These are phyloP conservation scores for Tenthredo livida DNA, from an alignment of 2,888 invertebrate species.

Conservation along the genomic window DNA sequence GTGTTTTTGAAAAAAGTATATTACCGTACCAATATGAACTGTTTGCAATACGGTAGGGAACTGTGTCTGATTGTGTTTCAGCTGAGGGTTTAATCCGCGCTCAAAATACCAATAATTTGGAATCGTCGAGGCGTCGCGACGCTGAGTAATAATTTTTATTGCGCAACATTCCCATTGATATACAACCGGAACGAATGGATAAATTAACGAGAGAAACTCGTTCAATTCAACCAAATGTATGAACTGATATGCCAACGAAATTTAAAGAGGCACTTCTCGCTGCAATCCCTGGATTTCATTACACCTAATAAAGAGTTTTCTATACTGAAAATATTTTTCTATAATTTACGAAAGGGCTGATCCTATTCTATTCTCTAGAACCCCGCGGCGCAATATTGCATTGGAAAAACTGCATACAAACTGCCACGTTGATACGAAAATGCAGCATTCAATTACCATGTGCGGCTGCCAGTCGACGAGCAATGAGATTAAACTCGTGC, in stretches of 20 bases:
- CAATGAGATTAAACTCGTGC: conserved; percentile 15
- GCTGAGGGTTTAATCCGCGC: neutral
- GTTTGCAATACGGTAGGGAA: neutral
- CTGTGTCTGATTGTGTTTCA: neutral
- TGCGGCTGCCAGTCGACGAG: neutral
- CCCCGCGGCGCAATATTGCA: neutral
- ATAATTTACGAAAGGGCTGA: neutral
- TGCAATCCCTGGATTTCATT: neutral
- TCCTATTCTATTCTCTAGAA: neutral
- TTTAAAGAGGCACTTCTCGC: neutral
- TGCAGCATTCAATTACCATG: neutral
- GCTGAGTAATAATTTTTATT: conserved; percentile 31
- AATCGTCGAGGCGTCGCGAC: neutral
- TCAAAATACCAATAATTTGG: neutral
- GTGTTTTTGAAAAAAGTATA: neutral
- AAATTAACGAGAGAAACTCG: conserved; percentile 35
- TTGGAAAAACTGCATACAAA: neutral
- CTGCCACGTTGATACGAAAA: neutral
- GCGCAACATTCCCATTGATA: conserved; percentile 9
- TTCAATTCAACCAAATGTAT: conserved; percentile 23
- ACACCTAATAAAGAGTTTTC: neutral
- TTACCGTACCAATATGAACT: neutral
- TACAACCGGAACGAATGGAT: conserved; percentile 21
- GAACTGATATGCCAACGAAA: conserved; percentile 11
- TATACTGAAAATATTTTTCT: no score